A percentile compares a stretch with the other conserved stretches of the same genome.
Evolutionary conservation across 2,888 invertebrate genomes (phyloP).

Genomic region (Drosophila borealis): DNA sequence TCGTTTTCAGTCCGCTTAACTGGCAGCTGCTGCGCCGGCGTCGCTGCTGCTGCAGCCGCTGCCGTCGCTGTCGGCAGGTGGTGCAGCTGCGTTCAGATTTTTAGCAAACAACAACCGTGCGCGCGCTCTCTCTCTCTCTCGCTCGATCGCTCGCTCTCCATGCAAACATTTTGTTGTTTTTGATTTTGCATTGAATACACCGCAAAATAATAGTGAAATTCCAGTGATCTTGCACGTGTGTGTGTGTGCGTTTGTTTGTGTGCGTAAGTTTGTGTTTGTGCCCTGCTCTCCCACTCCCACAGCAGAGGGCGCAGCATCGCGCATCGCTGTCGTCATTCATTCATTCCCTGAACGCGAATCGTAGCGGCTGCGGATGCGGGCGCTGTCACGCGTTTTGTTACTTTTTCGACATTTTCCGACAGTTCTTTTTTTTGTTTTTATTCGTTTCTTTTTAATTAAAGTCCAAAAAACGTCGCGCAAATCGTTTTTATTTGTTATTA

Average conservation of each 20-base stretch:
- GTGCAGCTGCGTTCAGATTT: slow-evolving; percentile 62
- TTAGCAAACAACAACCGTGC: slow-evolving; percentile 51
- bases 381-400: slow-evolving; percentile 14
- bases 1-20: slow-evolving; percentile 35
- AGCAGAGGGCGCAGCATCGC: slow-evolving; percentile 52
- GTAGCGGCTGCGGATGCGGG: slow-evolving; percentile 37
- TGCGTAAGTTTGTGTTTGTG: slow-evolving; percentile 21
- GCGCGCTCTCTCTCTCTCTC: slow-evolving; percentile 1
- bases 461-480: slow-evolving; percentile 50
- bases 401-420: slow-evolving; percentile 25
- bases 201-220: slow-evolving; percentile 71
- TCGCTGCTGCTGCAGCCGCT: slow-evolving; percentile 41
- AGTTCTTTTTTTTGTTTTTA: slow-evolving; percentile 22
- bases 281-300: slow-evolving; percentile 44
- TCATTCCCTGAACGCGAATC: slow-evolving; percentile 68
- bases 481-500: slow-evolving; percentile 54
- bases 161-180: slow-evolving; percentile 17
- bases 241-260: slow-evolving; percentile 28
- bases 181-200: slow-evolving; percentile 42
- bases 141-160: slow-evolving; percentile 1
- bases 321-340: slow-evolving; percentile 45
- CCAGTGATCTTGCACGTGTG: slow-evolving; percentile 39
- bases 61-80: slow-evolving; percentile 61
- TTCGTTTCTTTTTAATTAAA: slow-evolving; percentile 61
- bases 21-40: slow-evolving; percentile 75